Evolutionary conservation across 2,113 vertebrate genomes (phyloP), one percentile per base, ranked within the genome.

Genomic region (Myanophis thanlyinensis): DNA sequence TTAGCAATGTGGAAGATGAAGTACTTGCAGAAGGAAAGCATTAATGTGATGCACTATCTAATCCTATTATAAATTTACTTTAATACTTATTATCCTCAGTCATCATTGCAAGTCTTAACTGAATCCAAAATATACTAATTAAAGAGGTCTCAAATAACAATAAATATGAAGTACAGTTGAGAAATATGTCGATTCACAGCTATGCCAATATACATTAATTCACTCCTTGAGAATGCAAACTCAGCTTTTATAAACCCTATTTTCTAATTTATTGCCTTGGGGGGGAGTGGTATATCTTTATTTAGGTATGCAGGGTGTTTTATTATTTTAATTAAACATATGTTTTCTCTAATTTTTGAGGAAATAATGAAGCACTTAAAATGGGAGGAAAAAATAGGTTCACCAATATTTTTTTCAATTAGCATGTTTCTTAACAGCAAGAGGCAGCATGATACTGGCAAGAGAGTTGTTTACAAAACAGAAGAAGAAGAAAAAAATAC

Each of bases 311-410:
- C 18, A 56, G 62, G 44, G 1, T 92, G 44, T 84, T 89, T 85
- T 86, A 85, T 84, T 93, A 89, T 93, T 85, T 86, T 52, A 62
- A 89, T 93, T 93, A 51, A 48, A 85, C 23, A 27, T 62, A 59
- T 89, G 49, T 5, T 8, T 35, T 84, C 44, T 86, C n/a, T n/a
- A 89, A 59, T 5, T 93, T 92, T 62, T 51, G 85, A 44, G 85
- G 88, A 93, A 93, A 93, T 51, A 85, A 85, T 40, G 89, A 86
- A 92, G 52, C 35, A 52, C 49, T 85, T 89, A 59, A 84, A 59
- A 92, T 23, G 12, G 40, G 46, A 80, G 10, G 5, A 20, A 44
- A 62, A 52, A 62, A 35, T 13, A 62, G 13, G 30, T 7, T 84
- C n/a, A 80, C 20, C 52, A 89, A 12, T 30, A 40, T 51, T 35